Evolutionary conservation across 2,113 vertebrate species (phyloP).

Genomic region (Suncus etruscus): DNA sequence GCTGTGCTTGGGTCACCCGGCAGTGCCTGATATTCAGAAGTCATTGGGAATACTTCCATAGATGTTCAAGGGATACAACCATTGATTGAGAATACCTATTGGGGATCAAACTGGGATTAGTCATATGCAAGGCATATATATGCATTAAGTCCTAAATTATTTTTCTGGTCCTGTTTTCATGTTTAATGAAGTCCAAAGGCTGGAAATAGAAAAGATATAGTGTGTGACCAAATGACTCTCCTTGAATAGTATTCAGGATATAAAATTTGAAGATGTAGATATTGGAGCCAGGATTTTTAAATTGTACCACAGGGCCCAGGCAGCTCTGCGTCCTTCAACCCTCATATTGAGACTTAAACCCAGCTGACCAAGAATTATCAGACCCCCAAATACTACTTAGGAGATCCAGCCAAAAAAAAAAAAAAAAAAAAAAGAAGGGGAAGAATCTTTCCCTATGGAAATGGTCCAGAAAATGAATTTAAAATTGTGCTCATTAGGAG

Average conservation of each 20-base stretch:
- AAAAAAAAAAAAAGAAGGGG: neutral
- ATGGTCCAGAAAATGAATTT: neutral
- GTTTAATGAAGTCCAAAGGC: neutral
- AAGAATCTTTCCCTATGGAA: neutral
- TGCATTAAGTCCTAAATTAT: neutral
- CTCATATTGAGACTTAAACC: too few relatives aligned
- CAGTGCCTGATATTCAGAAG: too few relatives aligned
- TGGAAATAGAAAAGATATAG: neutral
- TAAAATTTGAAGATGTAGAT: neutral
- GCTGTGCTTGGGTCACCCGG: too few relatives aligned
- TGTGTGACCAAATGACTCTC: constrained; percentile 6
- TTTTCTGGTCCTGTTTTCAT: neutral
- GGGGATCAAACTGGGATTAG: too few relatives aligned
- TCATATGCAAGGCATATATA: too few relatives aligned
- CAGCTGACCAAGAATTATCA: too few relatives aligned
- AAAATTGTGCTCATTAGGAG: neutral
- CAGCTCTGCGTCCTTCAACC: too few relatives aligned
- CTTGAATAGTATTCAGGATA: neutral
- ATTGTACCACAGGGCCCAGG: too few relatives aligned
- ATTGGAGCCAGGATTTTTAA: neutral
- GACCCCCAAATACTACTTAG: too few relatives aligned
- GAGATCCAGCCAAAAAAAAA: neutral
- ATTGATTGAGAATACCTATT: too few relatives aligned
- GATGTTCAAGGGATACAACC: too few relatives aligned
- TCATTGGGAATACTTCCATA: too few relatives aligned